Evolutionary conservation across 2,113 vertebrate species (phyloP), one percentile per base, ranked within the genome.

Genomic region (Myxocyprinus asiaticus): DNA sequence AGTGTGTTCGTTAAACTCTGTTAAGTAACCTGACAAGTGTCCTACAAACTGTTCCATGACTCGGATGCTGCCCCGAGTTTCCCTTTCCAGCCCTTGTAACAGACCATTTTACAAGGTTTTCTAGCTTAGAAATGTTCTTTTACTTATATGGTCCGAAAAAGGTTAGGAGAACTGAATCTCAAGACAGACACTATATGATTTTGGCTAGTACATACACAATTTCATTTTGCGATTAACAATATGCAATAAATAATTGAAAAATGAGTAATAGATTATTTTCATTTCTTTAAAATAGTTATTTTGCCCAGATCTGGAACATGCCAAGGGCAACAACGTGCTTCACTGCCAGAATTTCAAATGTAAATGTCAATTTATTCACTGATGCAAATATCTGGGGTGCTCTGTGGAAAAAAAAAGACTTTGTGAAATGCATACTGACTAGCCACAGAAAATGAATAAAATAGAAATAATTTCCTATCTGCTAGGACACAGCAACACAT

Each of bases 371-470:
- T 64, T 17, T 33, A 48, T 67, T 33, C 51, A 67, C 51, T 17
- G 7, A 81, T 82, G 74, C 73, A 82, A 82, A 82, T 77, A 47
- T 50, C 14, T 44, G 45, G 22, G 56, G 14, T 65, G 50, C 48
- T 58, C 50, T 65, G 59, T 61, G 73, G 33, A 65, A 22, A 76
- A 68, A 48, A 14, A 42, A 7, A 11, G 22, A 1, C 22, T 33
- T 33, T 33, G 22, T 33, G 22, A 33, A 33, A 33, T 3, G 22
- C 10, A 42, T 48, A 33, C 42, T 55, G 51, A 15, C 50, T n/a
- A 70, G 43, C 33, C 67, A 9, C 67, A 55, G 67, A 70, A 70
- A 50, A 55, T 11, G 55, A 66, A 45, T 9, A 7, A 66, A 47
- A 45, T 22, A 10, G 3, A 70, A 43, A n/a, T 56, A 43, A 33